Percentiles rank a stretch among this genome's conserved stretches.
Evolutionary conservation across 35 echinoderm and acorn worm species (phyloP).

Genomic region (Apostichopus japonicus): DNA sequence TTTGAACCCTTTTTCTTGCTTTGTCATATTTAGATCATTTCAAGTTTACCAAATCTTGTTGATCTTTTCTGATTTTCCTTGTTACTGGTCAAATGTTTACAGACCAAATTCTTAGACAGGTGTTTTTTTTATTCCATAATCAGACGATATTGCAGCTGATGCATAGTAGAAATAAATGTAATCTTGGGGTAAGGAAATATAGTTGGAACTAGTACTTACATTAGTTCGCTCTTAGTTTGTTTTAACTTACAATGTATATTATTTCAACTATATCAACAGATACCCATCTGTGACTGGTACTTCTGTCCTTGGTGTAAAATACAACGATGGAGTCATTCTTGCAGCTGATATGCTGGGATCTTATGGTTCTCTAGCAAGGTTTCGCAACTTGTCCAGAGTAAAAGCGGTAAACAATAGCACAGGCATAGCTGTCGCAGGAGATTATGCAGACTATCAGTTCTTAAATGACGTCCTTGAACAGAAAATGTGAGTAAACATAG

Average conservation of each 20-base stretch:
- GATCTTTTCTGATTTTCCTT: no score
- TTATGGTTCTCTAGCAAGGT: slow-evolving; percentile 95
- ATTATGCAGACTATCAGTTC: slow-evolving; percentile 96
- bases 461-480: slow-evolving; percentile 86
- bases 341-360: slow-evolving; percentile 98
- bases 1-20: no score
- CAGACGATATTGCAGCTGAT: no score
- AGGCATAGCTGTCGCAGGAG: slow-evolving; percentile 77
- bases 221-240: no score
- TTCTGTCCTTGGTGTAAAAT: slow-evolving; percentile 95
- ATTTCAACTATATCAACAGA: slow-evolving; percentile 43
- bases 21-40: no score
- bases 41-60: no score
- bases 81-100: no score
- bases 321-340: slow-evolving; percentile 89
- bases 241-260: no score
- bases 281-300: slow-evolving; percentile 92
- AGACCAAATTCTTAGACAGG: no score
- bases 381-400: slow-evolving; percentile 84
- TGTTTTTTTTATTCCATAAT: no score
- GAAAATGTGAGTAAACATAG: slow-evolving; percentile 87
- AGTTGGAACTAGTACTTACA: no score
- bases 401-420: slow-evolving; percentile 80
- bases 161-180: neutral
- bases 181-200: no score